A percentile compares a stretch with the other conserved stretches of the same genome.
These are phyloP conservation scores for Sylvicola cinctus DNA, from an alignment of 2,888 invertebrate genomes.

Conservation along the genomic window DNA sequence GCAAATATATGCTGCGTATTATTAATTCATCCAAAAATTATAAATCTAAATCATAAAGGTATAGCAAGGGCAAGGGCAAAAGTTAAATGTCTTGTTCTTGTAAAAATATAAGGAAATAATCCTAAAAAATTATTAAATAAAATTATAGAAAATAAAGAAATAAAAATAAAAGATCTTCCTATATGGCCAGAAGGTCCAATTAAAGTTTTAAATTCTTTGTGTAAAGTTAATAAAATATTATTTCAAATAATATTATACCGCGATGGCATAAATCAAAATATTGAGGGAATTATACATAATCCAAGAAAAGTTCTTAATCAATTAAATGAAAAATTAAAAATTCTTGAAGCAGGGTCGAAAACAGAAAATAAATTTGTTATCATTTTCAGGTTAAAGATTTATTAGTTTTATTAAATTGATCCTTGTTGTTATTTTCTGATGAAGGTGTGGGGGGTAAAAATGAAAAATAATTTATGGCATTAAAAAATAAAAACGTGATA, in stretches of 20 bases:
- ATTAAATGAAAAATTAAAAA: constrained; percentile 32
- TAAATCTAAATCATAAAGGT: constrained; percentile 41
- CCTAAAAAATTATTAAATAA: constrained; percentile 48
- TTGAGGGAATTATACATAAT: constrained; percentile 29
- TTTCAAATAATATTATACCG: constrained; percentile 30
- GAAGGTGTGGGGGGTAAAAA: constrained; percentile 17
- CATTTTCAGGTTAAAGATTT: constrained; percentile 32
- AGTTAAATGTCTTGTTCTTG: constrained; percentile 39
- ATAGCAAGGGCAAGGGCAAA: constrained; percentile 36
- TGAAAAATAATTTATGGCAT: constrained; percentile 31
- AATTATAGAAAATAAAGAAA: constrained; percentile 35
- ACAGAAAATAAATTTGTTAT: constrained; percentile 46
- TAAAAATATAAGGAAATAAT: constrained; percentile 50
- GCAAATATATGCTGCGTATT: constrained; percentile 40
- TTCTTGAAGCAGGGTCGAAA: constrained; percentile 38
- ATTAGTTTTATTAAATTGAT: constrained; percentile 9
- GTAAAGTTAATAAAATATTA: constrained; percentile 26
- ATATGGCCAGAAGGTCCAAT: constrained; percentile 25
- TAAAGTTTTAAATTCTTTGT: constrained; percentile 37
- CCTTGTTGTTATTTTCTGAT: constrained; percentile 14
- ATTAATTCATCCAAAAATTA: constrained; percentile 41
- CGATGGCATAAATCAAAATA: constrained; percentile 33
- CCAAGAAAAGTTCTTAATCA: constrained; percentile 35
- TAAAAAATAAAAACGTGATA: constrained; percentile 28
- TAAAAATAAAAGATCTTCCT: constrained; percentile 33